Evolutionary conservation across 1,140 invertebrate species (phyloP).

Genomic region (Trichonephila inaurata): DNA sequence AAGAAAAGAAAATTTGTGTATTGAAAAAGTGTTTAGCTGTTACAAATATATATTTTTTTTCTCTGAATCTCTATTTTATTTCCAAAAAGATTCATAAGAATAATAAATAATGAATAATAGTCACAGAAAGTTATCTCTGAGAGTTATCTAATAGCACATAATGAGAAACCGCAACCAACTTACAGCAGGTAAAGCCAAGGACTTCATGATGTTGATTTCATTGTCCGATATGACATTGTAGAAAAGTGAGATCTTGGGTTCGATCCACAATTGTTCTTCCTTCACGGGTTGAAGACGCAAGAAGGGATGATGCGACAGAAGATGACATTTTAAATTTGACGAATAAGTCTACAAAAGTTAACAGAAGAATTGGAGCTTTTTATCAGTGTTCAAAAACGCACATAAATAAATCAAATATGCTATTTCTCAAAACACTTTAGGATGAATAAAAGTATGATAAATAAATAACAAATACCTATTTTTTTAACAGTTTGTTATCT

Average conservation of each 20-base stretch:
- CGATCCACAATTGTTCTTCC: slow-evolving; percentile 48
- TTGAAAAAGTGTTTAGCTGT: too few species aligned
- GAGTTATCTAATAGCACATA: neutral
- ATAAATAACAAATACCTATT: too few species aligned
- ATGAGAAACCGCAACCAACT: neutral
- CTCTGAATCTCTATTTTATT: too few species aligned
- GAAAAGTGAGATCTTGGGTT: slow-evolving; percentile 62
- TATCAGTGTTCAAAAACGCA: too few species aligned
- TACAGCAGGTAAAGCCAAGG: slow-evolving; percentile 31
- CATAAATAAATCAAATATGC: neutral
- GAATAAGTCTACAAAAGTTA: neutral
- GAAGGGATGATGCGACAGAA: slow-evolving; percentile 7
- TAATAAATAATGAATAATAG: too few species aligned
- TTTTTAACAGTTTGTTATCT: too few species aligned
- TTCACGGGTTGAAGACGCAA: slow-evolving; percentile 52
- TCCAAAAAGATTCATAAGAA: too few species aligned
- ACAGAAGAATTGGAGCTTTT: neutral
- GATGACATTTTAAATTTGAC: neutral
- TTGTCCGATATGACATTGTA: slow-evolving; percentile 53
- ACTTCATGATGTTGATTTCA: slow-evolving; percentile 66
- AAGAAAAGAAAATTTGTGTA: too few species aligned
- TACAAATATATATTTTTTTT: too few species aligned
- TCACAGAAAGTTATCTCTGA: too few species aligned
- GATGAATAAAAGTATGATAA: too few species aligned
- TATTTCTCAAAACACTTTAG: neutral